Conservation (phyloP, 2,888 invertebrate genomes). For the Ornithoptera priamus region DNA sequence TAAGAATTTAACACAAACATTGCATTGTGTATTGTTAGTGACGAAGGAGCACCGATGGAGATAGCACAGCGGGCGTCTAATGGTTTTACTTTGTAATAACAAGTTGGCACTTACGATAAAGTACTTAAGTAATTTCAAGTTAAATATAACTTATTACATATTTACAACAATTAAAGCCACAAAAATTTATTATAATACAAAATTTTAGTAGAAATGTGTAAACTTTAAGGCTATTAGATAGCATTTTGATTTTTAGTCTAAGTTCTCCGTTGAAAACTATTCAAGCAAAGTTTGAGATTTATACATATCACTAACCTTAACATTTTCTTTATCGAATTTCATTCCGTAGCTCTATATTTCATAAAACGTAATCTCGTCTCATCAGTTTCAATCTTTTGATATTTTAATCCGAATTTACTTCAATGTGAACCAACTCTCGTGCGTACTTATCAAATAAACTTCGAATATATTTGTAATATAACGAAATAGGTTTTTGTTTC, state of each 20-base stretch:
- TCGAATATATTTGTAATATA: not conserved
- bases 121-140: not conserved
- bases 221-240: not conserved
- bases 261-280: too few relatives aligned
- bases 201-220: not conserved
- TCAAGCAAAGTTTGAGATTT: not conserved
- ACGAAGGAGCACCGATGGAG: slow-evolving; percentile 7
- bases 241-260: too few relatives aligned
- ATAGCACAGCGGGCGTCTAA: slow-evolving; percentile 20
- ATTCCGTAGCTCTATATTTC: not conserved
- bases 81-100: slow-evolving; percentile 15
- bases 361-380: not conserved
- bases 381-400: not conserved
- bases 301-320: not conserved
- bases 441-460: not conserved
- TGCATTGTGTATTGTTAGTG: not conserved
- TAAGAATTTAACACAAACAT: not conserved
- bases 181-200: not conserved
- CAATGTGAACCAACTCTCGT: not conserved
- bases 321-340: not conserved
- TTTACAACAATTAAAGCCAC: too few relatives aligned
- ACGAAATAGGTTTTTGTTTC: not conserved
- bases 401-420: not conserved
- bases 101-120: not conserved
- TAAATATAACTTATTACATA: not conserved